Evolutionary conservation across 2,113 vertebrate species (phyloP).

Genomic region (Crotalus helleri): DNA sequence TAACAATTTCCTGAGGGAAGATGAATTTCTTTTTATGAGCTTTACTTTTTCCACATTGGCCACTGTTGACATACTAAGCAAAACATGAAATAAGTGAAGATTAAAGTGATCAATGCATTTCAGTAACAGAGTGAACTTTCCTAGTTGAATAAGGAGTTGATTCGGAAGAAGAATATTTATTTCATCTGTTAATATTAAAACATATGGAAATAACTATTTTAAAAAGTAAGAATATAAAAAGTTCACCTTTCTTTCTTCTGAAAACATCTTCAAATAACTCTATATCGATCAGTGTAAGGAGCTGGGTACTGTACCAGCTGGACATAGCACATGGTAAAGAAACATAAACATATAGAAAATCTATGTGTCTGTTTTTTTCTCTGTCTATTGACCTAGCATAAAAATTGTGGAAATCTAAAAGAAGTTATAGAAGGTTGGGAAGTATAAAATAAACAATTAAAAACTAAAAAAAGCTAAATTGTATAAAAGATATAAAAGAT

Average conservation of each 20-base stretch:
- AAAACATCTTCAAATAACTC: not conserved
- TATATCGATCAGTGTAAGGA: not conserved
- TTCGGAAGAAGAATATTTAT: not conserved
- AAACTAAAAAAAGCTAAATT: not conserved
- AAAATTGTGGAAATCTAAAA: not conserved
- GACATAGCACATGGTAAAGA: not conserved
- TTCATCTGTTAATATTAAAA: not conserved
- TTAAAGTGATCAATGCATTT: not conserved
- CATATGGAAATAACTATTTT: not conserved
- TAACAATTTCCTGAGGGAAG: not conserved
- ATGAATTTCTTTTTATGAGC: constrained; percentile 7
- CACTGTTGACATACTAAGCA: not conserved
- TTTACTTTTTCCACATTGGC: not conserved
- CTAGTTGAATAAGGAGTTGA: not conserved
- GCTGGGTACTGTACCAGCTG: not conserved
- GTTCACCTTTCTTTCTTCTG: not conserved
- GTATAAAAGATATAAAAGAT: not conserved
- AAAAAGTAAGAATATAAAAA: not conserved
- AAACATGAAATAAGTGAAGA: not conserved
- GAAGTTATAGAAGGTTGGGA: not conserved
- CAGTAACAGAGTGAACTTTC: not conserved
- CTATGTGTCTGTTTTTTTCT: not conserved
- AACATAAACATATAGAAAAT: not conserved
- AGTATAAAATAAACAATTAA: not conserved
- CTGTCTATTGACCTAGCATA: not conserved